Conservation (phyloP, 2,113 vertebrate species). For the Dipodomys spectabilis region DNA sequence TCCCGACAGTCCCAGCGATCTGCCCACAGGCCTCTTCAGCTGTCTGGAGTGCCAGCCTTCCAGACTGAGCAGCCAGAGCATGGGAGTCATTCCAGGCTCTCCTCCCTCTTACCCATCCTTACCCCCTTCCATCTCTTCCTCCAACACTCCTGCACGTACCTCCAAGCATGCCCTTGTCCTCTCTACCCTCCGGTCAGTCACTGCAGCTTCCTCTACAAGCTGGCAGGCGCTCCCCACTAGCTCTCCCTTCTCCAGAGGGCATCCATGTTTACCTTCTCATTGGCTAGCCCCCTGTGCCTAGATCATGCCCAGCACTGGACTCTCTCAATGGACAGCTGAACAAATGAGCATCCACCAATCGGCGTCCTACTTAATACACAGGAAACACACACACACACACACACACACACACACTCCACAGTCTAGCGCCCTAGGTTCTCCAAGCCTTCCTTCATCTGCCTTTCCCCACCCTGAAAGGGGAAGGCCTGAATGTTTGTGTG, state of each 20-base stretch:
- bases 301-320: neutral
- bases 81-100: neutral
- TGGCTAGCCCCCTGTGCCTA: neutral
- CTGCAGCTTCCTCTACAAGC: too few species aligned
- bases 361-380: too few species aligned
- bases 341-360: neutral
- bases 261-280: neutral
- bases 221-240: neutral
- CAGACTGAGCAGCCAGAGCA: neutral
- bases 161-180: neutral
- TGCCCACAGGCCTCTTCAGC: neutral
- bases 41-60: neutral
- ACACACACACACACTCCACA: neutral
- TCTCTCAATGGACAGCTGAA: neutral
- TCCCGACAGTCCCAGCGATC: fast-evolving
- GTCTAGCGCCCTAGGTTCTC: neutral
- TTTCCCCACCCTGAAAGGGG: neutral
- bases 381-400: too few species aligned
- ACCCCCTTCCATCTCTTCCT: neutral
- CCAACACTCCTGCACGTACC: neutral
- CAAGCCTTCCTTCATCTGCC: neutral
- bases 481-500: neutral
- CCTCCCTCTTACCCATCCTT: neutral
- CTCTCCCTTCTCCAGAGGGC: neutral
- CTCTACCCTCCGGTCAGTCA: neutral